A percentile compares a stretch with the other conserved stretches of the same genome.
Conservation (phyloP, 30 jellyfish, hydroid and myxozoan species). For the Turritopsis rubra region DNA sequence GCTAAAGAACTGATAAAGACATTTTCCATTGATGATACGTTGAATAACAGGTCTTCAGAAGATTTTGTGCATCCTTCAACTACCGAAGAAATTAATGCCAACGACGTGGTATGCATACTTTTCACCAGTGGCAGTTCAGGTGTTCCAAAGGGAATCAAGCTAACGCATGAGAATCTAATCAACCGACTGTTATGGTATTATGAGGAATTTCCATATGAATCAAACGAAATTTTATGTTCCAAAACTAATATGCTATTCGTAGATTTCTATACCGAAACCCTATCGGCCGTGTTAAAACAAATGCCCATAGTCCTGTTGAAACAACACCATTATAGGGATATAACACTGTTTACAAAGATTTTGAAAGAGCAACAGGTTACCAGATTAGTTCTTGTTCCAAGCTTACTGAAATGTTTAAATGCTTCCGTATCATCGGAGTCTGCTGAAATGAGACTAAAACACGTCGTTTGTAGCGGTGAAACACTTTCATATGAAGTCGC, state of each 20-base stretch:
- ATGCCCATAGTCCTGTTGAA: background rate
- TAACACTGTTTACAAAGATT: slow-evolving; percentile 3
- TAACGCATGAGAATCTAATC: background rate
- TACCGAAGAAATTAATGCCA: background rate
- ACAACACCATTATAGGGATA: background rate
- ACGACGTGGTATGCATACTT: background rate
- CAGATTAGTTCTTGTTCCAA: background rate
- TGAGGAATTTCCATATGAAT: background rate
- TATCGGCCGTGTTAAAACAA: background rate
- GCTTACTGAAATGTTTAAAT: background rate
- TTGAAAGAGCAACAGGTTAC: slow-evolving; percentile 10
- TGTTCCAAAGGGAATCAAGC: background rate
- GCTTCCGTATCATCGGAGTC: background rate
- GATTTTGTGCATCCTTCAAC: background rate
- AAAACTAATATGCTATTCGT: background rate
- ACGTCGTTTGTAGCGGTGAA: background rate
- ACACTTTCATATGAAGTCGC: background rate
- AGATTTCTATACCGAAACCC: slow-evolving; percentile 14
- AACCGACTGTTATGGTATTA: slow-evolving; percentile 1
- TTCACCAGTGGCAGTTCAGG: slow-evolving; percentile 7
- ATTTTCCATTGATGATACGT: background rate
- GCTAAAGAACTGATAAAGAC: background rate
- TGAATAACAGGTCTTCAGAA: background rate
- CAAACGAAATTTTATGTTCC: slow-evolving; percentile 8
- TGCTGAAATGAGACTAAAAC: background rate